Percentiles rank a stretch among this genome's conserved stretches.
These are phyloP conservation scores for Euschistus heros DNA, from an alignment of 1,140 invertebrate species.

Conservation along the genomic window DNA sequence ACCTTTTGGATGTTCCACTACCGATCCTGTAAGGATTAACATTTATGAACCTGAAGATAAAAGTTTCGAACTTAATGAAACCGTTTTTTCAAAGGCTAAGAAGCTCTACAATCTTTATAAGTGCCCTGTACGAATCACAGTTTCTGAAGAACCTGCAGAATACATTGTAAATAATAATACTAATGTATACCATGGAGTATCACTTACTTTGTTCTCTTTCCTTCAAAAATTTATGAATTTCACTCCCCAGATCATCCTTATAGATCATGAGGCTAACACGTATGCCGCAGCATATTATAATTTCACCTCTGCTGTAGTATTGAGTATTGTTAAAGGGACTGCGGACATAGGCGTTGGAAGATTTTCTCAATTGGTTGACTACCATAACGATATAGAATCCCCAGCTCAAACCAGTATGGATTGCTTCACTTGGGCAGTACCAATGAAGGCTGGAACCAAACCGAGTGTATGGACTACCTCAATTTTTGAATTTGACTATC, in stretches of 20 bases:
- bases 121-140: conserved; percentile 27
- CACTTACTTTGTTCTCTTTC: conserved; percentile 27
- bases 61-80: conserved; percentile 21
- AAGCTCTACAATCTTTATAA: conserved; percentile 28
- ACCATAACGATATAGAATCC: conserved; percentile 24
- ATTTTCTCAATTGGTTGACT: conserved; percentile 29
- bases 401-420: conserved; percentile 30
- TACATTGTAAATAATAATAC: background rate
- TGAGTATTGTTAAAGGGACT: conserved; percentile 24
- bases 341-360: conserved; percentile 11
- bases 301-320: conserved; percentile 22
- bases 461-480: conserved; percentile 31
- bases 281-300: conserved; percentile 27
- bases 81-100: conserved; percentile 26
- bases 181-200: conserved; percentile 26
- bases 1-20: conserved; percentile 26
- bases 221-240: conserved; percentile 30
- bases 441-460: conserved; percentile 27
- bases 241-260: conserved; percentile 25
- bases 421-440: conserved; percentile 32
- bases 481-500: conserved; percentile 27
- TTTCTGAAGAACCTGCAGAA: background rate
- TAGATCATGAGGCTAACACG: conserved; percentile 21
- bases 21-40: conserved; percentile 29
- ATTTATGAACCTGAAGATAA: conserved; percentile 24